Base-by-base conservation (phyloP, 2,797 vertebrate species). In the Pelochelys cantorii region DNA sequence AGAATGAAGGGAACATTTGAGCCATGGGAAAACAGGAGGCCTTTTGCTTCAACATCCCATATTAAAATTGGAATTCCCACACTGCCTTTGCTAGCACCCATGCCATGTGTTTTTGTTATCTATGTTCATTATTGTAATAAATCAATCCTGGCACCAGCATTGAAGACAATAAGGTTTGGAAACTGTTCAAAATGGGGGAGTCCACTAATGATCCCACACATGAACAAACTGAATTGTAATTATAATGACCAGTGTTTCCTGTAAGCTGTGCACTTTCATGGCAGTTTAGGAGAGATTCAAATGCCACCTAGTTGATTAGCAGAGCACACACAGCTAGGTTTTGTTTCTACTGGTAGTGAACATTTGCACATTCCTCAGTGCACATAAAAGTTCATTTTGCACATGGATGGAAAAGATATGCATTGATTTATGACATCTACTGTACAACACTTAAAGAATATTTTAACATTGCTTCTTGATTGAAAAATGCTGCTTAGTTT, bases 401-500 rank as follows among this genome's bases (percentile, higher is more conserved):
- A 48, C 42, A 8, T 48, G 42, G 42, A 48, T 48, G 42, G 42
- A 48, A 48, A 48, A 48, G 42, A 48, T 48, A 48, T 48, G 42
- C 42, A 48, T 48, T 48, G 42, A 48, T 48, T 68, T 79, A 82
- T 84, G 81, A 17, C 79, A 91, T 65, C 18, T 37, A 78, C 31
- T 3, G 0, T 34, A 84, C 48, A 88, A 9, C 57, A 59, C 62
- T 83, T 86, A 31, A 88, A 95, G 37, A 2, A 1, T 79, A 56
- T 57, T 90, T 93, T 94, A 37, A 92, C 94, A 92, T 92, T 94
- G 34, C 55, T 92, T 89, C 74, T 60, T 60, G 48, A 94, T 83
- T 94, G 91, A 92, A 90, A 93, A 96, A 42, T 3, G 62, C 34
- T 75, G 53, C 53, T 65, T 93, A 96, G 95, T 95, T 48, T 93